phyloP scores from a whole-genome alignment of 2,113 vertebrate species.

The Poeciliopsis prolifica region DNA sequence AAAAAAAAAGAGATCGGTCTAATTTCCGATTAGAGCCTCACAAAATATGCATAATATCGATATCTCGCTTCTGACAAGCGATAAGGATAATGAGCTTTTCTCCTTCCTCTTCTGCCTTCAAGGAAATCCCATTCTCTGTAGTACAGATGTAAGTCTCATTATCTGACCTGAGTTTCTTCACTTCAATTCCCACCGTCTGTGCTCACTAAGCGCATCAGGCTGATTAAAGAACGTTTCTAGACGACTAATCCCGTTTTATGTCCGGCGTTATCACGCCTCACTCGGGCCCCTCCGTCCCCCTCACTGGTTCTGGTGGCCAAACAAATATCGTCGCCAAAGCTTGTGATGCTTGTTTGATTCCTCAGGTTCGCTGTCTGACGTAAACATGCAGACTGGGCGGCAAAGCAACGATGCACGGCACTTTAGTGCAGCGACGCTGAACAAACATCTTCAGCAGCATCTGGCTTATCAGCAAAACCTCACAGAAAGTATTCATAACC shows the following conservation, averaged over 20 bases:
- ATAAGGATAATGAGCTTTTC: conserved; percentile 79
- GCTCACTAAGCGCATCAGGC: conserved; percentile 69
- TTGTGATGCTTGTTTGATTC: conserved; percentile 35
- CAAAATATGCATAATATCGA: conserved; percentile 72
- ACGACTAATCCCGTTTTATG: conserved; percentile 69
- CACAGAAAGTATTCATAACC: background rate
- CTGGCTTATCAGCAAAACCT: background rate
- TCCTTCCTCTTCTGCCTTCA: conserved; percentile 56
- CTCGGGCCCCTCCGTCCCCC: conserved; percentile 42
- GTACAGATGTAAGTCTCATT: conserved; percentile 77
- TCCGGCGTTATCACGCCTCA: conserved; percentile 53
- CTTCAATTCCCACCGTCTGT: conserved; percentile 75
- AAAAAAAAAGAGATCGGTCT: conserved; percentile 46
- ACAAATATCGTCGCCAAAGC: conserved; percentile 59
- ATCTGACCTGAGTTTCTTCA: conserved; percentile 75
- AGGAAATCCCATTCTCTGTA: conserved; percentile 68
- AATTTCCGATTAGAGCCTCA: conserved; percentile 59
- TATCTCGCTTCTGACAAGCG: conserved; percentile 65
- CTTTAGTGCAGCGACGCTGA: conserved; percentile 3
- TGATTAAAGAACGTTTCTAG: conserved; percentile 74
- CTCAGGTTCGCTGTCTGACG: conserved; percentile 19
- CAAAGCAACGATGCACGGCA: background rate
- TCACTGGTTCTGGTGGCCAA: conserved; percentile 42
- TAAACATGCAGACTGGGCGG: background rate
- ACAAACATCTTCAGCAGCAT: background rate